A percentile compares a stretch with the other conserved stretches of the same genome.
Conservation (phyloP, 2,113 vertebrate species). For the Phainopepla nitens region DNA sequence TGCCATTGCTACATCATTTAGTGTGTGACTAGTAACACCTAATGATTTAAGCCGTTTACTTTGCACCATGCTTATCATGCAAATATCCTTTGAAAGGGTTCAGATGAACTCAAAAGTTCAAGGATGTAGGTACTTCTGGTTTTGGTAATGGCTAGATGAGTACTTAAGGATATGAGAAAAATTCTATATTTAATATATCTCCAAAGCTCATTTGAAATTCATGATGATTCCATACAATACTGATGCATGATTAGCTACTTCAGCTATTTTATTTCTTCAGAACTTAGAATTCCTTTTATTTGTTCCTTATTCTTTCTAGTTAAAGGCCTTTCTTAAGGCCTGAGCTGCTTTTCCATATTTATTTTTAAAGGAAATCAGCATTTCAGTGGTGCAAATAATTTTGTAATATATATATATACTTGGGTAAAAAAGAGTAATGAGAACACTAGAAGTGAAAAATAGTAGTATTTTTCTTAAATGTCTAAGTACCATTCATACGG, state of each 20-base stretch:
- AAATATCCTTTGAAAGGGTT: background rate
- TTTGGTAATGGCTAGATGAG: background rate
- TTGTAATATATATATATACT: background rate
- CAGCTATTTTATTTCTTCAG: background rate
- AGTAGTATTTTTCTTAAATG: background rate
- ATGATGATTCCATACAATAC: background rate
- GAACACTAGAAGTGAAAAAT: background rate
- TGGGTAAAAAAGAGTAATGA: background rate
- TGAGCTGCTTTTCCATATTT: conserved; percentile 15
- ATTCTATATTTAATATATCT: background rate
- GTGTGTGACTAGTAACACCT: background rate
- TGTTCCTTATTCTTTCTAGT: background rate
- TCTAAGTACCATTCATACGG: background rate
- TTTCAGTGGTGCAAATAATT: background rate
- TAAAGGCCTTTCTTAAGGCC: background rate
- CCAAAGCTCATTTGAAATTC: background rate
- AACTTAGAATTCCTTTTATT: background rate
- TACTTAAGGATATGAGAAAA: background rate
- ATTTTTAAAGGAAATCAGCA: conserved; percentile 39
- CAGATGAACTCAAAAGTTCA: background rate
- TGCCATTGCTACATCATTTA: background rate
- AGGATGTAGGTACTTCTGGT: background rate
- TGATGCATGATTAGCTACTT: background rate
- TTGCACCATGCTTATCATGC: background rate
- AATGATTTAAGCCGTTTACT: background rate